Conservation (phyloP, 2,797 vertebrate species). For the Thunnus albacares region DNA sequence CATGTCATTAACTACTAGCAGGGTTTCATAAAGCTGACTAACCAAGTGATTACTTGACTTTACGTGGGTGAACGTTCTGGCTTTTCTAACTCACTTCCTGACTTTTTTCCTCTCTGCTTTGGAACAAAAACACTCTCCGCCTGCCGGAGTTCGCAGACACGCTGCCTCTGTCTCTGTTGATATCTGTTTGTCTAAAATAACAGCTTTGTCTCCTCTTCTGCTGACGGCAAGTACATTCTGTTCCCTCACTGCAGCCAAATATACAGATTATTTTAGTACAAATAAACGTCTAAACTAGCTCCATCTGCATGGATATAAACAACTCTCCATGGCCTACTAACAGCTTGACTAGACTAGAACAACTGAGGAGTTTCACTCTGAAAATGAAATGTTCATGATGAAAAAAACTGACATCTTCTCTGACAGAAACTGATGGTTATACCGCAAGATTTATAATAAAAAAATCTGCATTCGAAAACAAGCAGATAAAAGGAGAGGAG, state of each 20-base stretch:
- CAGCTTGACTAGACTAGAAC: neutral
- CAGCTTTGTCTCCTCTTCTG: neutral
- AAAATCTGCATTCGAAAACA: too few relatives aligned
- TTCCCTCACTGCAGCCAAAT: constrained; percentile 3
- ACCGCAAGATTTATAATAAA: neutral
- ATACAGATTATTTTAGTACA: neutral
- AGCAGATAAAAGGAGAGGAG: too few relatives aligned
- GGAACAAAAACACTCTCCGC: neutral
- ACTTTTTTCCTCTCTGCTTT: constrained; percentile 1
- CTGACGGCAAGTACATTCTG: neutral
- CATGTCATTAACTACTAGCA: constrained; percentile 21
- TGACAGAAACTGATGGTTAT: neutral
- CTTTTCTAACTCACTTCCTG: neutral
- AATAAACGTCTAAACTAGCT: neutral
- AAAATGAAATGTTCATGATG: constrained; percentile 4
- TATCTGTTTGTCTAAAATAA: constrained; percentile 10
- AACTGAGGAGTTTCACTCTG: neutral
- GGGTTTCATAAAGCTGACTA: neutral
- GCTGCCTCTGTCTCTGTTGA: constrained; percentile 1
- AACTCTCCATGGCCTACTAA: neutral
- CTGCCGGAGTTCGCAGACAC: constrained; percentile 8
- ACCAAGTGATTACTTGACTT: neutral
- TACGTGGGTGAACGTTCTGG: neutral
- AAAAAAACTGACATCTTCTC: too few relatives aligned
- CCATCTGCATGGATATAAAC: neutral